Evolutionary conservation across 2,113 vertebrate species (phyloP).

Genomic region (Prolemur simus): DNA sequence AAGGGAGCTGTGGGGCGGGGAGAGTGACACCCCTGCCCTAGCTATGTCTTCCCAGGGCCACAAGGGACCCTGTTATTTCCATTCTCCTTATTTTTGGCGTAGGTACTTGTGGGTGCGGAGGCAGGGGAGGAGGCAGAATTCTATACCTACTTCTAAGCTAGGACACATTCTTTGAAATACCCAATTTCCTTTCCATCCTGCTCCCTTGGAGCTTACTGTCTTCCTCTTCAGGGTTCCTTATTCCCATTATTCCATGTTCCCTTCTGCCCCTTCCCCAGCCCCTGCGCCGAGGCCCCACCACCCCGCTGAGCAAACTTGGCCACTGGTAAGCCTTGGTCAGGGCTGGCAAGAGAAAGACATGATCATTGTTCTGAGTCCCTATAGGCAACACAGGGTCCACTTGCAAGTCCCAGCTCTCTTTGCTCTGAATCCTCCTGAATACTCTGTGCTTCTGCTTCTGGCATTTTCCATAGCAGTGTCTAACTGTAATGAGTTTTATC

Average conservation of each 20-base stretch:
- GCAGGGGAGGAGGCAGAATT: background rate
- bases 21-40: background rate
- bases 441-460: background rate
- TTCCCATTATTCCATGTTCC: background rate
- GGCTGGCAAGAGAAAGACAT: background rate
- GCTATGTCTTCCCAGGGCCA: background rate
- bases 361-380: background rate
- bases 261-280: too few species aligned
- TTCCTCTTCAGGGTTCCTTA: background rate
- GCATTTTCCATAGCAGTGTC: background rate
- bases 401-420: background rate
- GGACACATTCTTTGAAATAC: background rate
- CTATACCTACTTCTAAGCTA: background rate
- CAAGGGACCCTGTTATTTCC: background rate
- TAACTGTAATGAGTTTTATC: slow-evolving; percentile 18
- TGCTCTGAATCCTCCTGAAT: background rate
- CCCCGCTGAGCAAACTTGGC: background rate
- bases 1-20: background rate
- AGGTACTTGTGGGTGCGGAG: background rate
- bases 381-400: rapidly evolving
- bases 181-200: background rate
- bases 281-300: rapidly evolving
- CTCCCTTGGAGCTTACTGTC: background rate
- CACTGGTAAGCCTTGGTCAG: background rate
- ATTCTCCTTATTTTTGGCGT: background rate